Evolutionary conservation across 92 coral and sea anemone species (phyloP), one percentile per base, ranked within the genome.

Genomic region (Actinernus sp.): DNA sequence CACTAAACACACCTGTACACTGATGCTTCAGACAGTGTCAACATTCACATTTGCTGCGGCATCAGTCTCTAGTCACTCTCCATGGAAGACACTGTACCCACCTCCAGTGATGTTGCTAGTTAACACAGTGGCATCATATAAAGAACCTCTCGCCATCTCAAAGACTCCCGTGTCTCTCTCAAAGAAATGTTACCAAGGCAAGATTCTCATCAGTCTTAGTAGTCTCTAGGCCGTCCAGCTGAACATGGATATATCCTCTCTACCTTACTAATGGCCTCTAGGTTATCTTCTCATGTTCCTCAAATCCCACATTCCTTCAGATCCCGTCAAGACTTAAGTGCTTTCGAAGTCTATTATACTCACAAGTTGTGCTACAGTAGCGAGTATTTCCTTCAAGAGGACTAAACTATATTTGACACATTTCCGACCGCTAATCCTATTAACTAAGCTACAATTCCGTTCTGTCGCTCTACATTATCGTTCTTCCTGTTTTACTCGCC

Each of bases 221-320:
- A 56, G 67, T 60, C 18, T 29, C 66, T 44, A 31, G 31, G 78
- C 33, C 49, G 40, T 21, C 65, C 66, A 70, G 78, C 65, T 57
- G 78, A 56, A 39, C 37, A 4, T 24, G 20, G 51, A 5, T 16
- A 24, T 14, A n/a, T n/a, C n/a, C n/a, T 14, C 14, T 14, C 41
- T 34, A 34, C 8, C 6, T 6, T 6, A 34, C 41, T 34, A 34
- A 34, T 14, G 41, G 41, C 41, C 14, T 14, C 14, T 34, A 34
- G 41, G 8, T 34, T 34, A 34, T 34, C 41, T 34, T 14, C 14
- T 14, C 41, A 6, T 6, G 41, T n/a, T n/a, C 41, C 41, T 14
- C 41, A 34, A 34, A 34, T 34, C 14, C 41, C 41, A 34, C 41
- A 34, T 34, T 34, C 41, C 41, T 6, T 14, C 6, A 34, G 41